Evolutionary conservation across 2,113 vertebrate genomes (phyloP).

Genomic region (Leptobrachium ailaonicum): DNA sequence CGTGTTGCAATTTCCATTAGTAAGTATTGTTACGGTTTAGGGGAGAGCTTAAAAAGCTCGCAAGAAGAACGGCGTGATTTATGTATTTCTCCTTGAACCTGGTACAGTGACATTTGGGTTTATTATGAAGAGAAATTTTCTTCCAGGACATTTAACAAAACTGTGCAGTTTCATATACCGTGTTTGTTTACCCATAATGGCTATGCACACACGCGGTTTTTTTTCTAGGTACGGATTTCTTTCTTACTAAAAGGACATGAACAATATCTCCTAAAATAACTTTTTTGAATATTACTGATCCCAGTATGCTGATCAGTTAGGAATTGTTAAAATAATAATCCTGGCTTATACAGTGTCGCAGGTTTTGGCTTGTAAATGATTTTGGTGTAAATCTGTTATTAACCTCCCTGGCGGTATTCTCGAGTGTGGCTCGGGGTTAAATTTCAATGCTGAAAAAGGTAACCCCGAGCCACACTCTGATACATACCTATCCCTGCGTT

Average conservation of each 20-base stretch:
- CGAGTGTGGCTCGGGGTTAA: no score
- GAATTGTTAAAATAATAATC: background rate
- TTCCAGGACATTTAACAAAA: background rate
- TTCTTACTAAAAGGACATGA: no score
- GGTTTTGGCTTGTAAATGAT: no score
- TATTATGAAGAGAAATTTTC: background rate
- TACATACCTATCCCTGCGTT: no score
- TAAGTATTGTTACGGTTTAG: background rate
- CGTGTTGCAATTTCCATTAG: conserved; percentile 8
- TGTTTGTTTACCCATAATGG: background rate
- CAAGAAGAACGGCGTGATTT: background rate
- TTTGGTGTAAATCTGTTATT: no score
- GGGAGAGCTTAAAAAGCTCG: background rate
- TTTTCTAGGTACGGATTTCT: no score
- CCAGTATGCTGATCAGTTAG: background rate
- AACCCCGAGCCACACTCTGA: no score
- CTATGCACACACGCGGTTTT: background rate
- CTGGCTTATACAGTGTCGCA: no score
- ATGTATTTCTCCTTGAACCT: background rate
- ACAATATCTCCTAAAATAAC: background rate
- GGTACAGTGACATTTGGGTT: background rate
- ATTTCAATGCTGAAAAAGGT: no score
- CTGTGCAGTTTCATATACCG: conserved; percentile 1
- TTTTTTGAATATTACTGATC: background rate
- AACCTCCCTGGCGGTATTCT: no score